Percentiles rank a stretch among this genome's conserved stretches.
Evolutionary conservation across 2,113 vertebrate species (phyloP).

Genomic region (Cariama cristata): DNA sequence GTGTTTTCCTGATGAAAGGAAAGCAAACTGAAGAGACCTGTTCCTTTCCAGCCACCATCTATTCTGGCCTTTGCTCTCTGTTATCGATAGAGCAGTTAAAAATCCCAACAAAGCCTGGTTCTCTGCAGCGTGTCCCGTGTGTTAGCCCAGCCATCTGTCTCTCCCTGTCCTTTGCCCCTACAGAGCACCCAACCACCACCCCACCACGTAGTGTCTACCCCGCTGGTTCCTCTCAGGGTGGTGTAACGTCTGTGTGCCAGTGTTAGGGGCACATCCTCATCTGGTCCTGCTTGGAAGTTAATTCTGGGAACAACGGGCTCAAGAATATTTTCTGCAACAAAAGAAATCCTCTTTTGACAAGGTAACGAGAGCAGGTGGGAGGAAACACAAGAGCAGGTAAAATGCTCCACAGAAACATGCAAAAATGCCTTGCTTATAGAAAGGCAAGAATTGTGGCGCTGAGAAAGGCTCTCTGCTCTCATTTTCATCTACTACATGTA

Average conservation of each 20-base stretch:
- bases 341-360: not conserved
- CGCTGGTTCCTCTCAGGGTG: not conserved
- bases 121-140: not conserved
- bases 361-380: not conserved
- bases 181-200: not conserved
- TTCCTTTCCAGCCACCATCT: not conserved
- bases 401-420: not conserved
- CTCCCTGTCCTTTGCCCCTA: not conserved
- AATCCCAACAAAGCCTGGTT: not conserved
- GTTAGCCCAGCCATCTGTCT: not conserved
- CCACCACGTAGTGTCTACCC: too few species aligned
- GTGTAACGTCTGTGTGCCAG: not conserved
- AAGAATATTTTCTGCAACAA: not conserved
- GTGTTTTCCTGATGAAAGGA: constrained; percentile 16
- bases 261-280: not conserved
- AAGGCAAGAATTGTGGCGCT: not conserved
- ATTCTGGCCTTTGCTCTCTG: not conserved
- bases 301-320: not conserved
- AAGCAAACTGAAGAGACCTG: constrained; percentile 19
- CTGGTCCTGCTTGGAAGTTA: not conserved
- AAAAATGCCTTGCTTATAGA: not conserved
- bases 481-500: not conserved
- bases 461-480: not conserved
- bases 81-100: not conserved
- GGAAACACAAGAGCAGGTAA: not conserved